These are phyloP conservation scores for Centruroides sculpturatus DNA, from an alignment of 1,140 invertebrate species.

Conservation along the genomic window DNA sequence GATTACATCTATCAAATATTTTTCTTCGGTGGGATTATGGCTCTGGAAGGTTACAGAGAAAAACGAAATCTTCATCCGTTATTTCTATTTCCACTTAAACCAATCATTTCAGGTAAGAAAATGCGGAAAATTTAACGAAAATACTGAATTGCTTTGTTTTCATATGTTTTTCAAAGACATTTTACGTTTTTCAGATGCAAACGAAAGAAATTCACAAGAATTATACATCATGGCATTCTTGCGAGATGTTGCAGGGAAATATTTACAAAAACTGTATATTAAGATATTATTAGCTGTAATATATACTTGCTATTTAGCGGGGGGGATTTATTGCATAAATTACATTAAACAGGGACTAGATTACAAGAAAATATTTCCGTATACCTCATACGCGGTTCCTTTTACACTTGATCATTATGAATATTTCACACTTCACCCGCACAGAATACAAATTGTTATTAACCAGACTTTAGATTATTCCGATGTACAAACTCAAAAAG, in stretches of 20 bases:
- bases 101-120: too few species aligned
- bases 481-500: conserved; percentile 37
- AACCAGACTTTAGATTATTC: conserved; percentile 70
- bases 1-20: too few species aligned
- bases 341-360: conserved; percentile 77
- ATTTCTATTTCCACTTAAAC: too few species aligned
- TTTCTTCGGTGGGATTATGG: too few species aligned
- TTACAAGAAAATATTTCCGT: conserved; percentile 60
- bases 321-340: conserved; percentile 71
- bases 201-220: conserved; percentile 32
- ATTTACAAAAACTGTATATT: conserved; percentile 57
- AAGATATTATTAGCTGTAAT: conserved; percentile 56
- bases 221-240: conserved; percentile 80
- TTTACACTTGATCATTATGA: conserved; percentile 76
- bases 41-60: too few species aligned
- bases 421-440: conserved; percentile 77
- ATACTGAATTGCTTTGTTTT: too few species aligned
- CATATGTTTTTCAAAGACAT: too few species aligned
- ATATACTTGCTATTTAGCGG: conserved; percentile 62
- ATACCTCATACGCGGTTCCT: conserved; percentile 71
- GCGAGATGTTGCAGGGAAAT: conserved; percentile 54
- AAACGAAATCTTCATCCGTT: too few species aligned
- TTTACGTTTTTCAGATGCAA: too few species aligned
- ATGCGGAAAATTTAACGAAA: too few species aligned
- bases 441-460: conserved; percentile 72